A percentile compares a stretch with the other conserved stretches of the same genome.
Conservation (phyloP, 2,797 vertebrate species). For the Psittacula echo region DNA sequence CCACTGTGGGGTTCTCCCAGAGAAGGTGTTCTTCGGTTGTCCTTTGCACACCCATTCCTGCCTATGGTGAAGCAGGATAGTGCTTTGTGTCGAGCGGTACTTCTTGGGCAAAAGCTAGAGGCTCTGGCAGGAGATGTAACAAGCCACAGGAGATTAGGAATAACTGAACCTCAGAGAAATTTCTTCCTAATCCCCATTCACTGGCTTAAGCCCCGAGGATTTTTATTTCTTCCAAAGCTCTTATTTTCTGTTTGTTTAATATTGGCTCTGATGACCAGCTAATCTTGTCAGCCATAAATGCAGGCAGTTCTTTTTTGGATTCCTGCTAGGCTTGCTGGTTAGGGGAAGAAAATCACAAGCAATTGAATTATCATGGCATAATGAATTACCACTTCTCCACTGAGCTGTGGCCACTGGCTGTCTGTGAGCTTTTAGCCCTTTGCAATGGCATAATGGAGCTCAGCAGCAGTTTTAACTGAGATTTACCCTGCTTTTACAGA, state of each 20-base stretch:
- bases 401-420: neutral
- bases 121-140: neutral
- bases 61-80: neutral
- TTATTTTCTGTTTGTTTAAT: slow-evolving; percentile 18
- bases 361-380: neutral
- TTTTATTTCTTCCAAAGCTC: neutral
- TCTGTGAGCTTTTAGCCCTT: neutral
- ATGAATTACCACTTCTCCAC: neutral
- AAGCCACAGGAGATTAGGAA: neutral
- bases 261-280: neutral
- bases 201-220: neutral
- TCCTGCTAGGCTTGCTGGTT: neutral
- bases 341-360: neutral
- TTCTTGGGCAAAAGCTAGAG: neutral
- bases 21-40: accelerated
- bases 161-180: neutral
- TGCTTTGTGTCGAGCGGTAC: neutral
- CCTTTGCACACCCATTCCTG: neutral
- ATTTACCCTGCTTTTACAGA: neutral
- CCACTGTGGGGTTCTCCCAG: accelerated
- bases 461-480: neutral
- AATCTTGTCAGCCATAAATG: neutral
- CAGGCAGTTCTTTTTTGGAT: neutral
- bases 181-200: neutral
- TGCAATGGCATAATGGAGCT: neutral